Evolutionary conservation across 2,888 invertebrate species (phyloP), one percentile per base, ranked within the genome.

Genomic region (Meandrusa payeni): DNA sequence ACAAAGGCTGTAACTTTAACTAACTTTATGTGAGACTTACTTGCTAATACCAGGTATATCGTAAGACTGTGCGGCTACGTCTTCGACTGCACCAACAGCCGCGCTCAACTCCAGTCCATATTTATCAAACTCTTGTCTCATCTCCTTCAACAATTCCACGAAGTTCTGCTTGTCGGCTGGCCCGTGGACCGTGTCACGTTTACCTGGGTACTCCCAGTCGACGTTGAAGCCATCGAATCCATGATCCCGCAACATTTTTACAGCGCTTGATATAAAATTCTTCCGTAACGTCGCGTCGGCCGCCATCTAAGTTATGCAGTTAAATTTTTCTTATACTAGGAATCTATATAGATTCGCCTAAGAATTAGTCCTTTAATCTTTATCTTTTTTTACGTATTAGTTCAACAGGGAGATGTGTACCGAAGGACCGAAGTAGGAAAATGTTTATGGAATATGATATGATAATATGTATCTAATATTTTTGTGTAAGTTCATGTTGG

Each of bases 181-280:
- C 0, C 75, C 76, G 12, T 90, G 76, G 0, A 74, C 69, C 0
- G 76, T 58, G 46, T 91, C 91, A 19, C 91, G 72, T 29, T 90
- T 87, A 32, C 79, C 89, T 0, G 93, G 93, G 53, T 92, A 93
- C 57, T 93, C 92, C 93, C 94, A 94, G 62, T 94, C 93, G 0
- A 94, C 32, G 57, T 94, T 93, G 0, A 94, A 75, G 1, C 94
- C 94, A 57, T 94, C 92, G 48, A 94, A 94, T 0, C 82, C 82
- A 55, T 92, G 76, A 2, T 77, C 75, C 23, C 73, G 59, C 0
- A 93, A 54, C 59, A 92, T 90, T 0, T 69, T 56, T 0, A 91
- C 59, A 0, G 89, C 89, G 39, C 89, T 91, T 2, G 80, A 57
- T 10, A 92, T 88, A 55, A 94, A 93, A 28, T 61, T 73, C 0